Percentiles rank a stretch among this genome's conserved stretches.
Conservation (phyloP, 2,113 vertebrate species). For the Antidorcas marsupialis region DNA sequence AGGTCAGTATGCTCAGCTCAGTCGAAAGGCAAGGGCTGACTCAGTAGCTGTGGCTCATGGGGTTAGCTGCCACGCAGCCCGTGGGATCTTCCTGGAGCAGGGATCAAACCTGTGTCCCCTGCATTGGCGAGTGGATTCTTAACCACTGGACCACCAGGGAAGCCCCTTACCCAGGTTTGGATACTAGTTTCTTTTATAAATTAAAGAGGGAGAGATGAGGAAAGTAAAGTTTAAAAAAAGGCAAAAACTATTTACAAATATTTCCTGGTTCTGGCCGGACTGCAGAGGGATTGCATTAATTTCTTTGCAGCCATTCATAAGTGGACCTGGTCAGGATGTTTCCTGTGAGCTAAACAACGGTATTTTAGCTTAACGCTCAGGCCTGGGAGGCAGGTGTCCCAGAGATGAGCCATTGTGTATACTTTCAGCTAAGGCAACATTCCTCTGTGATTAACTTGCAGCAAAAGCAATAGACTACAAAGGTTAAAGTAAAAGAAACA, state of each 20-base stretch:
- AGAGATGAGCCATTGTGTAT: neutral
- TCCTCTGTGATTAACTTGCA: neutral
- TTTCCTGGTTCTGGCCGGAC: neutral
- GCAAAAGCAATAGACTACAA: neutral
- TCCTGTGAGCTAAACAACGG: fast-evolving
- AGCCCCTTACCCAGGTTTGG: neutral
- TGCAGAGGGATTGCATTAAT: no score
- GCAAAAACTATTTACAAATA: neutral
- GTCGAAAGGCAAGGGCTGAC: neutral
- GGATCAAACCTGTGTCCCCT: neutral
- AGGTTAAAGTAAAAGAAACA: neutral
- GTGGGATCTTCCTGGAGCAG: neutral
- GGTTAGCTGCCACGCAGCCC: neutral
- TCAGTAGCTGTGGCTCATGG: neutral
- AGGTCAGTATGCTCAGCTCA: neutral
- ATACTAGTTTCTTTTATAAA: neutral
- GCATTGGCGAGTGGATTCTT: neutral
- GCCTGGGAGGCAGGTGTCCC: neutral
- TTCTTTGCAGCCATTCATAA: neutral
- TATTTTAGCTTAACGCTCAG: neutral
- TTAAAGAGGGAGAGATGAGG: neutral
- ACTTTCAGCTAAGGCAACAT: neutral
- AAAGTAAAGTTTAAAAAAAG: neutral
- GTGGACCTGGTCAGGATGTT: neutral
- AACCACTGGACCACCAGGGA: neutral